Evolutionary conservation across 2,888 invertebrate genomes (phyloP).

Genomic region (Eudasyphora cyanicolor): DNA sequence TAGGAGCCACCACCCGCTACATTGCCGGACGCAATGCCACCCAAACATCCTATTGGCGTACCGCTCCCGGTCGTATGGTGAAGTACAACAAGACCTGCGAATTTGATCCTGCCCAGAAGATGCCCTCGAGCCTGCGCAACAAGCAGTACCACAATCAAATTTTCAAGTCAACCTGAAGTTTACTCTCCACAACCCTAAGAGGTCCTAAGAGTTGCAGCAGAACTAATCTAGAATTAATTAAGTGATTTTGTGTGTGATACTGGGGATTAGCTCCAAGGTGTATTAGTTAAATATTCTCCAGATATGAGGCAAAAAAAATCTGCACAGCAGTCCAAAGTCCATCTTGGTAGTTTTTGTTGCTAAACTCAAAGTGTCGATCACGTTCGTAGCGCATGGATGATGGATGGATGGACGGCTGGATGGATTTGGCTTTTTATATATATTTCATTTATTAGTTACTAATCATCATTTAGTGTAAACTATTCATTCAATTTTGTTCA

Average conservation of each 20-base stretch:
- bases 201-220: no score
- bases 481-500: no score
- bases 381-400: constrained; percentile 40
- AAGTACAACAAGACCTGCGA: constrained; percentile 83
- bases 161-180: constrained; percentile 62
- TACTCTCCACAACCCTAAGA: neutral
- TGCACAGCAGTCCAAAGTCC: constrained; percentile 15
- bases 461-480: no score
- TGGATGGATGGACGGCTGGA: neutral
- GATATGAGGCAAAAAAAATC: neutral
- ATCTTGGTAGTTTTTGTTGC: constrained; percentile 39
- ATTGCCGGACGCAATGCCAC: constrained; percentile 87
- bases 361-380: constrained; percentile 34
- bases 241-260: constrained; percentile 28
- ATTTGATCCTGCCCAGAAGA: constrained; percentile 81
- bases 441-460: no score
- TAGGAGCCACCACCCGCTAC: constrained; percentile 87
- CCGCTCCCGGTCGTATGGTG: constrained; percentile 80
- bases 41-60: constrained; percentile 89
- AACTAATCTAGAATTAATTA: constrained; percentile 22
- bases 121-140: constrained; percentile 80
- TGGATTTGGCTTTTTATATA: neutral
- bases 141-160: constrained; percentile 73
- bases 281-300: neutral
- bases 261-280: neutral